phyloP scores from a whole-genome alignment of 2,888 invertebrate species.

The Monopis laevigella region DNA sequence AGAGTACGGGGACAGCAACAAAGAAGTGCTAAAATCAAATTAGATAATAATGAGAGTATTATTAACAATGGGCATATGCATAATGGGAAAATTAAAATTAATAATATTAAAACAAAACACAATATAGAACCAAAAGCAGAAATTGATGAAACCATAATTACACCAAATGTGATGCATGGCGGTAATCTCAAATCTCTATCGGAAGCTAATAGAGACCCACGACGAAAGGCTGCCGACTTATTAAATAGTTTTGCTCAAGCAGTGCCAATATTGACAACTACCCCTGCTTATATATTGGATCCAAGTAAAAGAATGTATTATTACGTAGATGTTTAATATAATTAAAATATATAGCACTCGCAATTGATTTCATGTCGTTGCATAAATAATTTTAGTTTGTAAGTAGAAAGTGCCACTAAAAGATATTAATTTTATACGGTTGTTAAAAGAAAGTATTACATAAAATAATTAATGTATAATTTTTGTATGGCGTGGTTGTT shows the following conservation, averaged over 20 bases:
- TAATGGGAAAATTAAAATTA: constrained; percentile 30
- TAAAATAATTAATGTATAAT: neutral
- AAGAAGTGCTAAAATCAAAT: constrained; percentile 22
- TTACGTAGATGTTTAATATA: constrained; percentile 40
- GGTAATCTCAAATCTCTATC: constrained; percentile 32
- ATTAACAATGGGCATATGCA: constrained; percentile 24
- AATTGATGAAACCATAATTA: constrained; percentile 24
- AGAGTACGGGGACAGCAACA: no score
- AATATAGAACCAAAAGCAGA: constrained; percentile 30
- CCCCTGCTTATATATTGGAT: constrained; percentile 50
- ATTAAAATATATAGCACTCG: constrained; percentile 5
- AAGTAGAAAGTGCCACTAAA: constrained; percentile 44
- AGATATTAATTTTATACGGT: constrained; percentile 17
- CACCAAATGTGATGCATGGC: constrained; percentile 29
- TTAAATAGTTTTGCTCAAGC: constrained; percentile 48
- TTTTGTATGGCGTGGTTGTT: constrained; percentile 2
- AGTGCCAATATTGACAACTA: constrained; percentile 43
- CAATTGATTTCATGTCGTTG: neutral
- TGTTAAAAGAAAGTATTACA: neutral
- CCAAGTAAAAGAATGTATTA: constrained; percentile 63
- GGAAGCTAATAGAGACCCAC: constrained; percentile 28
- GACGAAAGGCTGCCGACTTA: constrained; percentile 34
- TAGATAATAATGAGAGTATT: constrained; percentile 21
- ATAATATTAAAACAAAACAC: constrained; percentile 19
- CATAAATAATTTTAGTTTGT: constrained; percentile 12